Percentiles rank a stretch among this genome's conserved stretches.
Conservation (phyloP, 2,797 vertebrate species). For the Microhierax caerulescens region DNA sequence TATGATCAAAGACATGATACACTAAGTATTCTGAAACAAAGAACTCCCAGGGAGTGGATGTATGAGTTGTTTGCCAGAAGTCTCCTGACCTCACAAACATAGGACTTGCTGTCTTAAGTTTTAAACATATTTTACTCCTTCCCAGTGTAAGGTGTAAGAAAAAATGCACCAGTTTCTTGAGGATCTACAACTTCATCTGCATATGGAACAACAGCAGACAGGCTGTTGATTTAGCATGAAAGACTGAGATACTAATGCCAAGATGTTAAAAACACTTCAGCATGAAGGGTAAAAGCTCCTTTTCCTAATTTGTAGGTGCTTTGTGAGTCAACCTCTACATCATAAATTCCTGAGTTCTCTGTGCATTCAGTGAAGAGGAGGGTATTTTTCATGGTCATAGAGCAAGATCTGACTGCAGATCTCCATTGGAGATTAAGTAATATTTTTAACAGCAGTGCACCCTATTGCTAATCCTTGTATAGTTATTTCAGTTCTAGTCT, state of each 20-base stretch:
- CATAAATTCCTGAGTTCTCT: neutral
- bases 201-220: neutral
- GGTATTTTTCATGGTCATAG: neutral
- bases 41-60: neutral
- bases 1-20: neutral
- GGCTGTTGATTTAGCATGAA: neutral
- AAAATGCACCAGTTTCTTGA: neutral
- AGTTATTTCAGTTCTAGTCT: neutral
- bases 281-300: fast-evolving
- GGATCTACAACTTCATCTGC: neutral
- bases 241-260: neutral
- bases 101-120: neutral
- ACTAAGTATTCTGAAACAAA: neutral
- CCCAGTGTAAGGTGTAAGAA: neutral
- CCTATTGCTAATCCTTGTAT: neutral
- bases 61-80: neutral
- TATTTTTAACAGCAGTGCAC: neutral
- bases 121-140: neutral
- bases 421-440: neutral
- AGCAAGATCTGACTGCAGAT: neutral
- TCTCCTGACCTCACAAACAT: neutral
- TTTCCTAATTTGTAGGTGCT: neutral
- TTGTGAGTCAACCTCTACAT: neutral
- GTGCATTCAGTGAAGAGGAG: neutral
- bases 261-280: neutral